Evolutionary conservation across 2,888 invertebrate species (phyloP), one percentile per base, ranked within the genome.

Genomic region (Ennomos quercinarius): DNA sequence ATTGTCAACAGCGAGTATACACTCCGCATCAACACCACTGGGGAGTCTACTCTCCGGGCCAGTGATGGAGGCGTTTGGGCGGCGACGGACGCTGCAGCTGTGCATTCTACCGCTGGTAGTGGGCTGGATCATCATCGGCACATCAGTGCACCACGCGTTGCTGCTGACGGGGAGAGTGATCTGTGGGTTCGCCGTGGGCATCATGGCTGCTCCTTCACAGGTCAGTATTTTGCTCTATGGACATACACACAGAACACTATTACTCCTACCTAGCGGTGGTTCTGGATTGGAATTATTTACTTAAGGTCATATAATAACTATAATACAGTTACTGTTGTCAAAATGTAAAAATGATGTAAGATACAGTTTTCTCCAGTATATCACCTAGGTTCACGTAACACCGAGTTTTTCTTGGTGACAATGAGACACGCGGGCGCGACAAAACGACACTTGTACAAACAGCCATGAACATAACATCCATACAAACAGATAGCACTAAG

Each of bases 1-100:
- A 27, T 27, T 27, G 27, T 27, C 27, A 6, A 27, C 87, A 96
- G 96, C 96, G 4, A 96, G 96, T 72, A 94, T 96, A 10, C 96
- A 96, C 77, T 96, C 96, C 35, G 94, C 96, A 55, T 96, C 96
- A 0, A 96, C 96, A 0, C 96, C 96, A 0, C 76, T 96, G 0
- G 96, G 96, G 0, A 95, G 96, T 0, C 85, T 96, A 72, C 70
- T 95, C 38, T 95, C 96, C 0, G 96, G 96, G 0, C 93, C 95
- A 0, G 82, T 96, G 49, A 95, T 96, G 89, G 96, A 96, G 72
- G 91, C 91, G 40, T 93, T 95, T 70, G 96, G 96, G 0, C 91
- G 96, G 56, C 94, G 94, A 62, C 91, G 94, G 35, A 94, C 95
- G 8, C 83, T 96, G 52, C 94, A 96, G 74, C 81, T 94, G 2